A percentile compares a stretch with the other conserved stretches of the same genome.
Conservation (phyloP, 2,113 vertebrate species). For the Nothobranchius kuhntae region DNA sequence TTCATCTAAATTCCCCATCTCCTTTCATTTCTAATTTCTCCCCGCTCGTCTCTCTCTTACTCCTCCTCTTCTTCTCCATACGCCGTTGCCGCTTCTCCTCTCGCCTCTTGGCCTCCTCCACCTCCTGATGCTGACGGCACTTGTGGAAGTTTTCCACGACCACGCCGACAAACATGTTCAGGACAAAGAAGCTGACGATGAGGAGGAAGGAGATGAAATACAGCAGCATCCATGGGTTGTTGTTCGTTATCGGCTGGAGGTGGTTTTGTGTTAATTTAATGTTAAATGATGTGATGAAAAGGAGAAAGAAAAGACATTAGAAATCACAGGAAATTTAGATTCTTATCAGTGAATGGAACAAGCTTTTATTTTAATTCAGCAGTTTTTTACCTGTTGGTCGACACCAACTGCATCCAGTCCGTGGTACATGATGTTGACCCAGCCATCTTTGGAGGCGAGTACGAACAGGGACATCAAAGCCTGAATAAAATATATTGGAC, state of each 20-base stretch:
- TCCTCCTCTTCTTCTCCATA: slow-evolving; percentile 94
- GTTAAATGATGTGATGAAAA: neutral
- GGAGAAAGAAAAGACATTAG: neutral
- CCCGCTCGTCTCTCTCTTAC: slow-evolving; percentile 79
- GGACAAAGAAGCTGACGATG: slow-evolving; percentile 98
- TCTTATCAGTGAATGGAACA: neutral
- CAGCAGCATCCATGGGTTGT: slow-evolving; percentile 98
- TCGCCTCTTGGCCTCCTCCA: slow-evolving; percentile 91
- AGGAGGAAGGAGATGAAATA: slow-evolving; percentile 99
- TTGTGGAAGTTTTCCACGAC: slow-evolving; percentile 99
- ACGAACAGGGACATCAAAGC: slow-evolving; percentile 99
- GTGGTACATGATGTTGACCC: slow-evolving; percentile 99
- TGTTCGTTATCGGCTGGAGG: slow-evolving; percentile 90
- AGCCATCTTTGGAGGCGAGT: slow-evolving; percentile 96
- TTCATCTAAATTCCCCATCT: too few species aligned
- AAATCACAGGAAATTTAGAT: neutral
- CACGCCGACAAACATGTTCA: slow-evolving; percentile 98
- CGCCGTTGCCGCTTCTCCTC: slow-evolving; percentile 92
- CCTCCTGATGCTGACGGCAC: slow-evolving; percentile 97
- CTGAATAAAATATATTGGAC: slow-evolving; percentile 60
- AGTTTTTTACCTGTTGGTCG: slow-evolving; percentile 87
- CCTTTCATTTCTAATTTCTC: neutral
- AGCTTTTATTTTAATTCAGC: too few species aligned
- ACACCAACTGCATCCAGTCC: slow-evolving; percentile 94
- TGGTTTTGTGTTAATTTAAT: neutral